A percentile compares a stretch with the other conserved stretches of the same genome.
phyloP scores from a whole-genome alignment of 92 coral and sea anemone genomes.

The Heliopora coerulea region DNA sequence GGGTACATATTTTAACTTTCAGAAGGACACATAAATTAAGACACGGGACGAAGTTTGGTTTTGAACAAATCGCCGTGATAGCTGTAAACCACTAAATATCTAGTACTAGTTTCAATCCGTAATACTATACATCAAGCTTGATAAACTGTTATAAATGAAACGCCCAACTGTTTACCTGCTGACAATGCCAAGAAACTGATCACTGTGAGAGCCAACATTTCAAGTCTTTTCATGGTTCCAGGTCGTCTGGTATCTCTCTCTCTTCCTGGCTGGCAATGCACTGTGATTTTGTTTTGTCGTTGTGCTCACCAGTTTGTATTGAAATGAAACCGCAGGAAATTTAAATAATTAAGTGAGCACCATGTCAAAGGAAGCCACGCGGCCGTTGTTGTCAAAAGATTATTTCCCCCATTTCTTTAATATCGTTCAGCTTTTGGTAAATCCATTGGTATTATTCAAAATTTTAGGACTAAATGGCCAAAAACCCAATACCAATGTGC shows the following conservation, averaged over 20 bases:
- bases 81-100: background rate
- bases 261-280: no score
- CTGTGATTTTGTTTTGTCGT: background rate
- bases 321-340: constrained; percentile 4
- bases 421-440: no score
- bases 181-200: background rate
- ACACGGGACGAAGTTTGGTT: background rate
- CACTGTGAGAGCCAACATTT: background rate
- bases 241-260: no score
- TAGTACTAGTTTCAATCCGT: background rate
- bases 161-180: background rate
- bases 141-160: background rate
- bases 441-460: no score
- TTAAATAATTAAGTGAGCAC: no score
- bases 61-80: background rate
- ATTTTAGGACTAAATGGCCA: no score
- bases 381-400: no score
- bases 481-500: no score
- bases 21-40: background rate
- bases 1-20: no score
- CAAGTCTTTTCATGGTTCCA: background rate
- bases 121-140: background rate
- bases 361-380: no score
- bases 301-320: constrained; percentile 28
- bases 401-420: no score